Percentiles rank a stretch among this genome's conserved stretches.
Conservation (phyloP, 2,797 vertebrate species). For the Helarctos malayanus region DNA sequence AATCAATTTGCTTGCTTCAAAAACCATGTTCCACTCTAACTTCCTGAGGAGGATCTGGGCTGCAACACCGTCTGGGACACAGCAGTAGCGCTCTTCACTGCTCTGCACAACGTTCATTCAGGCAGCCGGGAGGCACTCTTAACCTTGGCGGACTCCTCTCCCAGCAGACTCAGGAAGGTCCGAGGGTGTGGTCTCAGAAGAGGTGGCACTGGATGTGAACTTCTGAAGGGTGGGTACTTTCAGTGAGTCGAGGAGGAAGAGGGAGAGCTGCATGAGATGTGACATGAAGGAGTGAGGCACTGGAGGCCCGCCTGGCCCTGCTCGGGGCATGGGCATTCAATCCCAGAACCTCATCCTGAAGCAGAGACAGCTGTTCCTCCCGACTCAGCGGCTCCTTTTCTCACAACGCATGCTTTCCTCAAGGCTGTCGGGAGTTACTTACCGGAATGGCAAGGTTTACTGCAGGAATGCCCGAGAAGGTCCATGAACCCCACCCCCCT, state of each 20-base stretch:
- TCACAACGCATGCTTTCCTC: neutral
- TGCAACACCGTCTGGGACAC: neutral
- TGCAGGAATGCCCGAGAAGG: neutral
- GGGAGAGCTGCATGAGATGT: too few species aligned
- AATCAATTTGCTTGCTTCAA: neutral
- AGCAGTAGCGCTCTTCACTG: neutral
- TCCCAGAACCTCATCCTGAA: neutral
- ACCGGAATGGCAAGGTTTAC: accelerated
- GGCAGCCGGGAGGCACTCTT: neutral
- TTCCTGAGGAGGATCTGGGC: neutral
- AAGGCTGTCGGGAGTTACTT: accelerated
- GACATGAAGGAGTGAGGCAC: neutral
- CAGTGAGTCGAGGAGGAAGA: neutral
- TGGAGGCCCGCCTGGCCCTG: neutral
- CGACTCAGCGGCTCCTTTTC: neutral
- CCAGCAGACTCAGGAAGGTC: neutral
- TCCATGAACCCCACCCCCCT: neutral
- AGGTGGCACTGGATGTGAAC: neutral
- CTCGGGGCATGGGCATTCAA: accelerated
- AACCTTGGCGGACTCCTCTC: neutral
- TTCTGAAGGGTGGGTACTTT: neutral
- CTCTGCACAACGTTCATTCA: neutral
- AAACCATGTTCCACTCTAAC: neutral
- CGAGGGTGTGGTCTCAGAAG: neutral
- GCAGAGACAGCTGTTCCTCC: neutral